phyloP scores from a whole-genome alignment of 1,140 invertebrate species.

The Heliconius congener region DNA sequence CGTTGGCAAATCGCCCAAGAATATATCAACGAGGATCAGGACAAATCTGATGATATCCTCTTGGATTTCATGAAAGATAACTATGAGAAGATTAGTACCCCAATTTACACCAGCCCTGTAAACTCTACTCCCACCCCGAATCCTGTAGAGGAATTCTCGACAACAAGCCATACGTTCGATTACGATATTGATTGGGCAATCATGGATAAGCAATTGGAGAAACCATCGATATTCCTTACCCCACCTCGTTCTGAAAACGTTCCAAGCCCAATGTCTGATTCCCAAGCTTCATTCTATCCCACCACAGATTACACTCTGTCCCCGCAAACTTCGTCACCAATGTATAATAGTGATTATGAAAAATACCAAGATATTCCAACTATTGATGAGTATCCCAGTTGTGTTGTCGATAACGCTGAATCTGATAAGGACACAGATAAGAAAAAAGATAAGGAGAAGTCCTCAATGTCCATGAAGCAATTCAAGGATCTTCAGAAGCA shows the following conservation, averaged over 20 bases:
- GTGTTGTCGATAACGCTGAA: constrained; percentile 23
- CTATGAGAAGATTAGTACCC: neutral
- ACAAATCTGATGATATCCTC: constrained; percentile 19
- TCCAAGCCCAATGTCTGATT: constrained; percentile 56
- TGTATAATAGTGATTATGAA: constrained; percentile 58
- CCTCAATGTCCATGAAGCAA: constrained; percentile 51
- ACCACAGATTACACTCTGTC: constrained; percentile 50
- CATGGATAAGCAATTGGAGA: constrained; percentile 18
- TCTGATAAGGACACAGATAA: constrained; percentile 38
- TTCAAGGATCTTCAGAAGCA: constrained; percentile 70
- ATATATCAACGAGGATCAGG: constrained; percentile 41
- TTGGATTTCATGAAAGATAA: constrained; percentile 11
- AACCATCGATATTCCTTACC: constrained; percentile 48
- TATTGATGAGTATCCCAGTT: constrained; percentile 34
- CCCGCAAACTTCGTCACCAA: constrained; percentile 53
- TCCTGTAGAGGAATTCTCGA: constrained; percentile 18
- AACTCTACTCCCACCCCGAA: neutral
- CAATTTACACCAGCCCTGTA: neutral
- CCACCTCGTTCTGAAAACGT: constrained; percentile 62
- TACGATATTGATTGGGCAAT: constrained; percentile 19
- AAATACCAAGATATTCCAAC: constrained; percentile 53
- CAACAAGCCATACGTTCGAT: constrained; percentile 26
- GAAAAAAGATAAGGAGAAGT: constrained; percentile 27
- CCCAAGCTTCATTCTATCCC: constrained; percentile 42
- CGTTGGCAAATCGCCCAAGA: constrained; percentile 50